Conservation (phyloP, 2,888 invertebrate species). For the Lagria hirta region DNA sequence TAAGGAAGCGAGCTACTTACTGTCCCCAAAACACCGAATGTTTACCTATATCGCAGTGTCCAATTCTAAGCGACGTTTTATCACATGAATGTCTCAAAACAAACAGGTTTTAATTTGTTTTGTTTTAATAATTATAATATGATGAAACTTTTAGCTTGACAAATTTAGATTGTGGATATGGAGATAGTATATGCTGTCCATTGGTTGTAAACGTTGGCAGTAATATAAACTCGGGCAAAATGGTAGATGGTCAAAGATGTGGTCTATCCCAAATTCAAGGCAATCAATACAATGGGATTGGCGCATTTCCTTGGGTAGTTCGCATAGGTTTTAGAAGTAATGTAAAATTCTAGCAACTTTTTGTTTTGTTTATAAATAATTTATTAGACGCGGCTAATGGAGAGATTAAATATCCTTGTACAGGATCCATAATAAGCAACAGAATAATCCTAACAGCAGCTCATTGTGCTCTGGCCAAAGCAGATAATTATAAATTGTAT, state of each 20-base stretch:
- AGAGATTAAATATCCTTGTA: slow-evolving; percentile 73
- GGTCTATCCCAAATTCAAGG: slow-evolving; percentile 69
- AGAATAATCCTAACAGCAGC: slow-evolving; percentile 72
- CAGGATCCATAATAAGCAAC: slow-evolving; percentile 68
- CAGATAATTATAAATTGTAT: slow-evolving; percentile 75
- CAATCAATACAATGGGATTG: slow-evolving; percentile 65
- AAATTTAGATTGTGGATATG: slow-evolving; percentile 62
- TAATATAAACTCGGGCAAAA: slow-evolving; percentile 34
- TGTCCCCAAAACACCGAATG: slow-evolving; percentile 53
- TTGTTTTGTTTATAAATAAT: slow-evolving; percentile 6
- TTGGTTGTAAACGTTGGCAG: slow-evolving; percentile 49
- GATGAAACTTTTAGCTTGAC: slow-evolving; percentile 53
- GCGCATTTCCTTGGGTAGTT: slow-evolving; percentile 75
- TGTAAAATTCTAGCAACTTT: slow-evolving; percentile 35
- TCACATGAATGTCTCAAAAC: slow-evolving; percentile 63
- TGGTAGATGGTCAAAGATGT: slow-evolving; percentile 57
- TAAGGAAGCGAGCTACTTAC: slow-evolving; percentile 40
- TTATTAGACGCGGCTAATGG: slow-evolving; percentile 66
- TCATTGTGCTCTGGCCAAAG: slow-evolving; percentile 76
- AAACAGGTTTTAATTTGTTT: slow-evolving; percentile 63
- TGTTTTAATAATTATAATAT: slow-evolving; percentile 6
- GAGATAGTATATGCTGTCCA: slow-evolving; percentile 65
- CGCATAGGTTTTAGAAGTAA: slow-evolving; percentile 76
- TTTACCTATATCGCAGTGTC: slow-evolving; percentile 61
- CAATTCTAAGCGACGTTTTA: slow-evolving; percentile 59